Base-by-base conservation (phyloP, 2,797 vertebrate species). In the Limosa lapponica region DNA sequence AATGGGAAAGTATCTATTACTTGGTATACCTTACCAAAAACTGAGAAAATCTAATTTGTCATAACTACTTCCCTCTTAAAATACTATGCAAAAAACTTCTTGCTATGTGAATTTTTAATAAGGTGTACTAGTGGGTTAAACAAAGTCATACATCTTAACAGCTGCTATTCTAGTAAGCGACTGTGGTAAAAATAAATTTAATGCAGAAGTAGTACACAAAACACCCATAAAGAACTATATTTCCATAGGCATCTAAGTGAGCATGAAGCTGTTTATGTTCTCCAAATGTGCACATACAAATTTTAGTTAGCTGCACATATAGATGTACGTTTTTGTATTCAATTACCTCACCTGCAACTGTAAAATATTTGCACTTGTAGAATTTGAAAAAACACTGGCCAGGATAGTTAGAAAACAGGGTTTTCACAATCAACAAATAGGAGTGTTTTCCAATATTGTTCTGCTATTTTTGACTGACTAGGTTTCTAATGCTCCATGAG, bases 221-320 rank as follows among this genome's bases (percentile, higher is more conserved):
- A 84, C 30, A 87, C 4, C 0, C 66, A 70, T 37, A 70, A 93
- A 89, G 32, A 90, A 34, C 23, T 86, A 0, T 52, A 90, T 85
- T 93, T 95, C 66, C 52, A 90, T 10, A 82, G 66, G 20, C 77
- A 91, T 34, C 58, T 89, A 94, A 95, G 41, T 55, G 36, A 94
- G 80, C 85, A 95, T 90, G 91, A 95, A 95, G 58, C 36, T 64
- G 91, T 88, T 97, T 86, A 94, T 4, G 6, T 84, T 91, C 84
- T 72, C 79, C 67, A 84, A 94, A 78, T 84, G 72, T 71, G 34
- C 69, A 88, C 70, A 70, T 41, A 51, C 43, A 94, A 66, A 91
- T 72, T 34, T 72, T n/a, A 87, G 41, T 73, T 78, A 92, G 57
- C 48, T 77, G 30, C 18, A 73, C 23, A 79, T 25, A 34, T 1